Conservation (phyloP, 2,797 vertebrate genomes). For the Anguilla anguilla region DNA sequence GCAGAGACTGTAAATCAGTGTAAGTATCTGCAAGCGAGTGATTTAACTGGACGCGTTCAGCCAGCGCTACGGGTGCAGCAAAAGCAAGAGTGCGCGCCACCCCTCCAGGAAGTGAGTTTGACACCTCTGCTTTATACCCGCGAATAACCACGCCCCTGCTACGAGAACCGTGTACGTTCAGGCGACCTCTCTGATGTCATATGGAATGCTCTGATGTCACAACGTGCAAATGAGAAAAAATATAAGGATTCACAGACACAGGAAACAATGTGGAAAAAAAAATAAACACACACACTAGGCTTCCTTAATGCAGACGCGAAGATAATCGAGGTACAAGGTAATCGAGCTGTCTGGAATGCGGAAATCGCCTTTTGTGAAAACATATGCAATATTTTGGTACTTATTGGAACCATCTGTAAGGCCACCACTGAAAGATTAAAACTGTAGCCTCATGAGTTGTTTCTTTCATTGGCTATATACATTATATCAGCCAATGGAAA, state of each 20-base stretch:
- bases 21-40: not conserved
- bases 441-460: not conserved
- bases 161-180: not conserved
- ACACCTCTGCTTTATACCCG: not conserved
- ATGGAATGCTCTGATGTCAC: conserved; percentile 29
- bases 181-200: not conserved
- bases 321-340: not conserved
- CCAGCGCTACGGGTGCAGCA: not conserved
- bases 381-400: too few species aligned
- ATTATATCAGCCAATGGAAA: not conserved
- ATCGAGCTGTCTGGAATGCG: not conserved
- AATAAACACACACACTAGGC: not conserved
- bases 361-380: not conserved
- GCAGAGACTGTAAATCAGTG: not conserved
- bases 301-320: not conserved
- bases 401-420: not conserved
- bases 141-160: not conserved
- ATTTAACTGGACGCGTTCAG: not conserved
- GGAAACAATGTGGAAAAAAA: not conserved
- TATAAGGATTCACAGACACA: not conserved
- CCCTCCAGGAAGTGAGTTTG: not conserved
- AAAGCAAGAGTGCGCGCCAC: not conserved
- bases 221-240: conserved; percentile 24
- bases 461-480: not conserved
- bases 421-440: not conserved